phyloP scores from a whole-genome alignment of 2,113 vertebrate genomes.

The Pseudorasbora parva region DNA sequence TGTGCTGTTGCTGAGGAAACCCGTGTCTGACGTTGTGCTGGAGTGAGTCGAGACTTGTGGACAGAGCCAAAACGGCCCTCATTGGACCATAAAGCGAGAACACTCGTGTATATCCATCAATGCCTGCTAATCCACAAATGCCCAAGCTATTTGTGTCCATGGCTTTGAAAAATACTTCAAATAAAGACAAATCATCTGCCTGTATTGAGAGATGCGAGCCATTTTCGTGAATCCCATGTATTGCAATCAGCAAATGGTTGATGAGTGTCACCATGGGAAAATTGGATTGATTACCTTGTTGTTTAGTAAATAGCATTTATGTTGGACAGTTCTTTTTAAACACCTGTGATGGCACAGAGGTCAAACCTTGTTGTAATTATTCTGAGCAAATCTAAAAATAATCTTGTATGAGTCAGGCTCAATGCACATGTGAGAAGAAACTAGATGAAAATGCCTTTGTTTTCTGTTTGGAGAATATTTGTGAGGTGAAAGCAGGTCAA shows the following conservation, averaged over 20 bases:
- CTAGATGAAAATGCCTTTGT: not conserved
- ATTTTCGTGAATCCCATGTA: slow-evolving; percentile 49
- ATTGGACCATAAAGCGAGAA: not conserved
- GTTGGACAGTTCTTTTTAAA: slow-evolving; percentile 3
- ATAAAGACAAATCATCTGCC: slow-evolving; percentile 65
- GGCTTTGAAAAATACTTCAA: slow-evolving; percentile 47
- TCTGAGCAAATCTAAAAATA: slow-evolving; percentile 35
- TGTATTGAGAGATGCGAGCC: slow-evolving; percentile 62
- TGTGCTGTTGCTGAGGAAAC: not conserved
- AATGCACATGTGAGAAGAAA: slow-evolving; percentile 18
- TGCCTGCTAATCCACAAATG: slow-evolving; percentile 25
- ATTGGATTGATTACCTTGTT: slow-evolving; percentile 58
- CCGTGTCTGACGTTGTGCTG: not conserved
- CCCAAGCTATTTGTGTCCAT: slow-evolving; percentile 38
- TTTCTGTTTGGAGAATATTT: not conserved
- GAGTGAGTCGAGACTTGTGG: not conserved
- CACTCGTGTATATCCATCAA: slow-evolving; percentile 51
- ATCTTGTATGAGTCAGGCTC: slow-evolving; percentile 30
- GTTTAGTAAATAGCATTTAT: slow-evolving; percentile 46
- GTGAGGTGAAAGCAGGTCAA: slow-evolving; percentile 7
- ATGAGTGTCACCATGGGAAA: slow-evolving; percentile 58
- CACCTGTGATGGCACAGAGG: slow-evolving; percentile 27
- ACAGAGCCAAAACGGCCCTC: not conserved
- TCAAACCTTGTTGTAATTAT: slow-evolving; percentile 29
- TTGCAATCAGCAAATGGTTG: slow-evolving; percentile 63